Base-by-base conservation (phyloP, 2,888 invertebrate species). In the Leucoma salicis region DNA sequence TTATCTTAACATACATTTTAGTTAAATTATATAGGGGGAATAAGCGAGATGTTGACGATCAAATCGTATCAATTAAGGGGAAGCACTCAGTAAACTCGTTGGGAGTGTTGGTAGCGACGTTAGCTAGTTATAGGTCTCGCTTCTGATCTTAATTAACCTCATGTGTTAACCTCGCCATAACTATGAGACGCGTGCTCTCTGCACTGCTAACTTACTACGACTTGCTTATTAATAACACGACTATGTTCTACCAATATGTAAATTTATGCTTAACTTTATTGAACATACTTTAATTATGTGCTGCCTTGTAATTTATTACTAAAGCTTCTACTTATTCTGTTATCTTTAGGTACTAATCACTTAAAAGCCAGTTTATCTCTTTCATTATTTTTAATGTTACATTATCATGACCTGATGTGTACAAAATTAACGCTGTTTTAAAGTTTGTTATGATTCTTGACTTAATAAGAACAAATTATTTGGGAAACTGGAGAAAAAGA, bases 61-160 rank as follows among this genome's bases (percentile, higher is more conserved):
- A 80, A 84, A 83, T 82, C 81, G 78, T 82, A 81, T 82, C 83
- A 84, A 85, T 85, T 85, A 84, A 77, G 82, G 78, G 71, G 75
- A 76, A 71, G 78, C 70, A 73, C 73, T 78, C 74, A 49, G 72
- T 69, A 73, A 81, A 77, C 73, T 78, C 70, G 57, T 55, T 59
- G 53, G 57, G 71, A 73, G 77, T 74, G 78, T 76, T 70, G 74
- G 71, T 57, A 63, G 73, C 70, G 66, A 55, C 58, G 70, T 74
- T 78, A 77, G 72, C 77, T 80, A 78, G 84, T 83, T 82, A 82
- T 74, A 77, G 80, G 76, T 78, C 71, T 64, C 78, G 77, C 74
- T 69, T 76, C 77, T 75, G 81, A 83, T 85, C 84, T 86, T 86
- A 86, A 87, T 88, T 86, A 87, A 87, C 86, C 86, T 82, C 81